Evolutionary conservation across 1,140 invertebrate species (phyloP), one percentile per base, ranked within the genome.

Genomic region (Sitodiplosis mosellana): DNA sequence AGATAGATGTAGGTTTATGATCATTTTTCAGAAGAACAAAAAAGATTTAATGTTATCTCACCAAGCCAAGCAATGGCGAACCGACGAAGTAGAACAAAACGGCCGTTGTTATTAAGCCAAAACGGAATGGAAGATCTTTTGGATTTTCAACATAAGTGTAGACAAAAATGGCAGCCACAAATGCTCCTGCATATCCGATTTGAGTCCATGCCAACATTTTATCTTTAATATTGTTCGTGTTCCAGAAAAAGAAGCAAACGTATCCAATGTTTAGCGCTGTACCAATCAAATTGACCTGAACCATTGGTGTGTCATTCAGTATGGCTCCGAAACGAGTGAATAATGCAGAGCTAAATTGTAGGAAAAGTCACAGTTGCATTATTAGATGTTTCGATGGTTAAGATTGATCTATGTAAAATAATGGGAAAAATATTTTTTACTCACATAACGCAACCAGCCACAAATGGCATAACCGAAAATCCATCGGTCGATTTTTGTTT

Each of bases 371-470:
- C 14, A 34, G 7, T 34, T 34, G 14, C 7, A 34, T 34, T 8
- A 34, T n/a, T n/a, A 34, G 14, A 7, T 17, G 40, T 10, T 41
- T 18, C 7, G 40, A 41, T 41, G 40, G 40, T 11, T 17, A 8
- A 41, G 7, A 17, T 11, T 41, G 34, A n/a, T 10, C 8, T 36
- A 36, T 8, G 34, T 10, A 36, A 40, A 15, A 18, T 40, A 15
- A 18, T 40, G 14, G 14, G 14, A 5, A n/a, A 40, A 3, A 40
- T 18, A 15, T 6, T 36, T 38, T 45, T 27, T 50, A 77, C 79
- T 77, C 63, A 85, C 83, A 87, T 73, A 52, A 76, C 73, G 56
- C 80, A 55, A 63, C 81, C 81, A 38, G 81, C 81, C 37, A 83
- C 53, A 64, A 87, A 83, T 1, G 80, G 78, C 57, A 75, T 75